phyloP scores from a whole-genome alignment of 2,888 invertebrate species.

The Phyllotreta striolata region DNA sequence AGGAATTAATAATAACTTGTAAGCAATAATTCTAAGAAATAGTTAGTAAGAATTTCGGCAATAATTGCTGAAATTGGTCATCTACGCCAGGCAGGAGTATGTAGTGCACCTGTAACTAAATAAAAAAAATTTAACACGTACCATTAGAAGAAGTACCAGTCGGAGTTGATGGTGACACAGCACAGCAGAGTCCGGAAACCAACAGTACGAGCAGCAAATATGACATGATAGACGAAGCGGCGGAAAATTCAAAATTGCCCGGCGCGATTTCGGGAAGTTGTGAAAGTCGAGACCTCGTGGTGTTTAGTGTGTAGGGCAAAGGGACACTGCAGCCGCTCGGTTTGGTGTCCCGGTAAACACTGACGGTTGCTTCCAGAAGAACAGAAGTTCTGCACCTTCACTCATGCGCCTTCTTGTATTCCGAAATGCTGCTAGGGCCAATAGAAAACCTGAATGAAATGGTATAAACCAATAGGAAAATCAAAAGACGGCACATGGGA shows the following conservation, averaged over 20 bases:
- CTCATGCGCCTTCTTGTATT: conserved; percentile 57
- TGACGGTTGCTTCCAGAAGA: conserved; percentile 51
- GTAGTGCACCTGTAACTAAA: conserved; percentile 48
- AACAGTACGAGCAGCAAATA: conserved; percentile 39
- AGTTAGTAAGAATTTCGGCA: neutral
- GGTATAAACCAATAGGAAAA: conserved; percentile 61
- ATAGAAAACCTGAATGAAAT: conserved; percentile 57
- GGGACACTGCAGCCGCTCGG: conserved; percentile 48
- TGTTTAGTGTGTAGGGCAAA: conserved; percentile 38
- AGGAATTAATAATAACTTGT: no score
- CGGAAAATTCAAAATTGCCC: neutral
- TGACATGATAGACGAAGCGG: neutral
- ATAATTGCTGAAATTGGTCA: conserved; percentile 39
- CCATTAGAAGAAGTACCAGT: conserved; percentile 54
- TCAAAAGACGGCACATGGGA: conserved; percentile 62
- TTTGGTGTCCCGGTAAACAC: conserved; percentile 52
- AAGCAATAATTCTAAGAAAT: no score
- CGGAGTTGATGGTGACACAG: conserved; percentile 47
- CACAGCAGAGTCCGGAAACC: conserved; percentile 45
- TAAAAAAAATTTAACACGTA: conserved; percentile 45
- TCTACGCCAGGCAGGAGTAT: conserved; percentile 54
- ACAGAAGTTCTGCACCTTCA: conserved; percentile 54
- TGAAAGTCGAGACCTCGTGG: conserved; percentile 49
- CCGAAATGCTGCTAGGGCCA: conserved; percentile 54
- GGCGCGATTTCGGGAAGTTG: conserved; percentile 5